Evolutionary conservation across 2,113 vertebrate genomes (phyloP).

Genomic region (Falco punctatus): DNA sequence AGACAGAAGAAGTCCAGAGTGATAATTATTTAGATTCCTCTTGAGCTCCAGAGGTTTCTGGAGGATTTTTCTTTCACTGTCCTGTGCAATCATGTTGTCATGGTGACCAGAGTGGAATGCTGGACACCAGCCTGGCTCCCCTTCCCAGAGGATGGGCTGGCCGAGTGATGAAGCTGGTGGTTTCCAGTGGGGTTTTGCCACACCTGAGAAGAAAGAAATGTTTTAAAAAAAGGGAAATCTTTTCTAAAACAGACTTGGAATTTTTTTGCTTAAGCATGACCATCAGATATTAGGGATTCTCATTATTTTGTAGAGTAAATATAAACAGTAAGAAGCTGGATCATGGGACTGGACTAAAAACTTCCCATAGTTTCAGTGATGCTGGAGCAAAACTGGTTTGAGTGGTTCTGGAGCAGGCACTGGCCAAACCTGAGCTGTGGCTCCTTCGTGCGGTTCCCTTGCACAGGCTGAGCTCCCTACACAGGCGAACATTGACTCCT

Average conservation of each 20-base stretch:
- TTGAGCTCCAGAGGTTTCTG: neutral
- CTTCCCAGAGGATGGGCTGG: neutral
- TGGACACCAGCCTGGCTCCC: neutral
- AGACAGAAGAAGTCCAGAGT: neutral
- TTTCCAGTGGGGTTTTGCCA: neutral
- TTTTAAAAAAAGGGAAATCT: neutral
- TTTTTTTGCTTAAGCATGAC: neutral
- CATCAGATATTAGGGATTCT: neutral
- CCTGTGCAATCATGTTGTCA: conserved; percentile 2
- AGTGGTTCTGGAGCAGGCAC: neutral
- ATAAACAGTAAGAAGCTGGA: neutral
- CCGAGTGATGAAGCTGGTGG: neutral
- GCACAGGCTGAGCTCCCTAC: fast-evolving
- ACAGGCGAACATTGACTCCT: fast-evolving
- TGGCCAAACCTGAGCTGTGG: neutral
- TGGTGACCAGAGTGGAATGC: neutral
- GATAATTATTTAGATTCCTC: neutral
- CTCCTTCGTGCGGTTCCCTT: neutral
- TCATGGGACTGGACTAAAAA: neutral
- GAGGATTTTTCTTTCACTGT: neutral
- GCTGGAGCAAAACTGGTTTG: neutral
- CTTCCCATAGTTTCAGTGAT: neutral
- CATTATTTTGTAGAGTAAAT: neutral
- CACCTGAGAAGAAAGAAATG: neutral
- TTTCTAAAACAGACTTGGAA: neutral